Conservation (phyloP, 2,888 invertebrate species). For the Phyto melanocephala region DNA sequence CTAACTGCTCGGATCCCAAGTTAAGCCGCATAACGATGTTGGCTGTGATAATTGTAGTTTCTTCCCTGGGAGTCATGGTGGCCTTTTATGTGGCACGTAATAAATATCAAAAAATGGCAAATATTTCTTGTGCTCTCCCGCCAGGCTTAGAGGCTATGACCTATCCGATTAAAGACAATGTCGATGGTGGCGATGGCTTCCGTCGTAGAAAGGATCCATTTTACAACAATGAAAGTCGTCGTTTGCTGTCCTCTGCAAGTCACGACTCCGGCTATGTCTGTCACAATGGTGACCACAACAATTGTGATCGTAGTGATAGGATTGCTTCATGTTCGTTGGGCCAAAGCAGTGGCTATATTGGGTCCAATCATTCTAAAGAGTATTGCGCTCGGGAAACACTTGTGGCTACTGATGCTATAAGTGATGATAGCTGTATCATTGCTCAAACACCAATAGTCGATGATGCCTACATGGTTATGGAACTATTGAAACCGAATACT, state of each 20-base stretch:
- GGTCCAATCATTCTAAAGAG: constrained; percentile 59
- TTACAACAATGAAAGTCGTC: constrained; percentile 67
- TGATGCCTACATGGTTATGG: constrained; percentile 65
- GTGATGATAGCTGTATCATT: constrained; percentile 22
- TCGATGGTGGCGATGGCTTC: constrained; percentile 57
- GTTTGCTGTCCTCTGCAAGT: constrained; percentile 65
- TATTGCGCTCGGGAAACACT: constrained; percentile 49
- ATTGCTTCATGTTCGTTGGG: constrained; percentile 45
- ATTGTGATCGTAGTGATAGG: constrained; percentile 34
- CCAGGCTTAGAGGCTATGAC: constrained; percentile 67
- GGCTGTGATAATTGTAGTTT: constrained; percentile 60
- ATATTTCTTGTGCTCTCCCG: constrained; percentile 68
- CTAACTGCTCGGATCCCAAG: constrained; percentile 52
- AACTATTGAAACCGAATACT: constrained; percentile 49
- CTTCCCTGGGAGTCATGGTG: constrained; percentile 58
- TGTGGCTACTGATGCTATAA: background rate
- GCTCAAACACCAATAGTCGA: constrained; percentile 28
- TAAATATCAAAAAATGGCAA: constrained; percentile 69
- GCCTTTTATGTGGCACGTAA: constrained; percentile 65
- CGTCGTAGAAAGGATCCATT: constrained; percentile 66
- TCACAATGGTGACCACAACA: constrained; percentile 45
- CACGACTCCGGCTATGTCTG: constrained; percentile 67
- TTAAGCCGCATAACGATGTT: constrained; percentile 56
- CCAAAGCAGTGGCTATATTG: constrained; percentile 65
- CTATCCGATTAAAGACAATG: constrained; percentile 49